phyloP scores from a whole-genome alignment of 2,888 invertebrate species.

The Drosophila falleni region DNA sequence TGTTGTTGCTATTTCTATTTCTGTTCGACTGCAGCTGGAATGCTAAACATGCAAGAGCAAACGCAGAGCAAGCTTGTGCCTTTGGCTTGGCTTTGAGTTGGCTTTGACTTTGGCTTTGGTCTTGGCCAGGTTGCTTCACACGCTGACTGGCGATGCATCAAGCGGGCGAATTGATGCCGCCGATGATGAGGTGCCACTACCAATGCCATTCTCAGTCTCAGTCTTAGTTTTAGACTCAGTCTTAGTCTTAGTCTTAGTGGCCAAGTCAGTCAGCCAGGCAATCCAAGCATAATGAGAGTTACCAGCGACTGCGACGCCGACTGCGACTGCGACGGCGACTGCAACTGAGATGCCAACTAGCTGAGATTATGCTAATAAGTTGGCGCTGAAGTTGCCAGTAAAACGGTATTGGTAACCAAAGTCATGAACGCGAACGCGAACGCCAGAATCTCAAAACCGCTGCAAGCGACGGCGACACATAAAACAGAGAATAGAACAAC shows the following conservation, averaged over 20 bases:
- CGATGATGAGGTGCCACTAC: conserved; percentile 78
- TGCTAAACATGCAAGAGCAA: conserved; percentile 56
- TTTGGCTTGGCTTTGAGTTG: conserved; percentile 20
- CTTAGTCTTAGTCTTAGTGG: conserved; percentile 18
- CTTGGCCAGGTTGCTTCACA: conserved; percentile 67
- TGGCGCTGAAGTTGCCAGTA: conserved; percentile 67
- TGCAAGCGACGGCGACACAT: conserved; percentile 69
- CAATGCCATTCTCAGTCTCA: conserved; percentile 17
- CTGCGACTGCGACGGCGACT: conserved; percentile 14
- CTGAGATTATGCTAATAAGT: conserved; percentile 81
- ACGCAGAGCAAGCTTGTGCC: conserved; percentile 19
- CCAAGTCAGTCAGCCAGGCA: conserved; percentile 16
- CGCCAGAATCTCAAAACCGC: conserved; percentile 52
- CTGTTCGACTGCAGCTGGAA: conserved; percentile 36
- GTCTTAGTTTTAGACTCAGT: neutral
- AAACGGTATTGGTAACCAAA: conserved; percentile 72
- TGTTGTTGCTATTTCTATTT: conserved; percentile 3
- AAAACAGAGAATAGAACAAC: conserved; percentile 58
- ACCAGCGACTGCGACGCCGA: conserved; percentile 21
- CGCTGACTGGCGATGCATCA: conserved; percentile 76
- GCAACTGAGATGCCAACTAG: conserved; percentile 23
- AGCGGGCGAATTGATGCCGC: conserved; percentile 76
- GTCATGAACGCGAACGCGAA: conserved; percentile 39
- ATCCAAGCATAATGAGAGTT: conserved; percentile 67
- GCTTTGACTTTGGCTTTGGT: conserved; percentile 30